phyloP scores from a whole-genome alignment of 2,113 vertebrate genomes.

The Pseudorhombus dupliciocellatus region DNA sequence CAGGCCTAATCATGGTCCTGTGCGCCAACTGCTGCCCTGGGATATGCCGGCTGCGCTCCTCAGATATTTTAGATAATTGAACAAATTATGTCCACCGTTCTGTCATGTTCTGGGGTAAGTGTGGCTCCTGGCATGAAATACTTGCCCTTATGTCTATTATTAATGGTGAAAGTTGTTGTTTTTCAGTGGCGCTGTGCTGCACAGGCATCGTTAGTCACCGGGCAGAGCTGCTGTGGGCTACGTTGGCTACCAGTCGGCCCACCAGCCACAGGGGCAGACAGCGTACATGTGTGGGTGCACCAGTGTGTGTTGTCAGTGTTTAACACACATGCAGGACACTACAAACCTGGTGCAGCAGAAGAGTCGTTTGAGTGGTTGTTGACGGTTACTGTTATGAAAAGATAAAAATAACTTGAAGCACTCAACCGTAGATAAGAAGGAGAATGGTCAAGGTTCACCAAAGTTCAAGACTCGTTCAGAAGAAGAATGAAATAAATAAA shows the following conservation, averaged over 20 bases:
- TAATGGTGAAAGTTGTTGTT: constrained; percentile 62
- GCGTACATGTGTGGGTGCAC: constrained; percentile 7
- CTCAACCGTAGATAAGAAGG: no score
- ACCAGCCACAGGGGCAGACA: constrained; percentile 9
- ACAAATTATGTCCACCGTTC: constrained; percentile 69
- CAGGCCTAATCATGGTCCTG: constrained; percentile 56
- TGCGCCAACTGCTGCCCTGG: constrained; percentile 50
- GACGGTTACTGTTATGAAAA: neutral
- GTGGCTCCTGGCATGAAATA: constrained; percentile 62
- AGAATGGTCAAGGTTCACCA: constrained; percentile 12
- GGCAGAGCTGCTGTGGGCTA: constrained; percentile 49
- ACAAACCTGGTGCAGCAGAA: constrained; percentile 1
- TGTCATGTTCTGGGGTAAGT: constrained; percentile 65
- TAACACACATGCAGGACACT: neutral
- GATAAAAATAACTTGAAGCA: neutral
- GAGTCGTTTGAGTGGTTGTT: neutral
- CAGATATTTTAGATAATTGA: constrained; percentile 77
- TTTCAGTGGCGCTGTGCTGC: constrained; percentile 46
- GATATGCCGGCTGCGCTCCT: constrained; percentile 55
- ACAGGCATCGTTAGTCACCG: constrained; percentile 65
- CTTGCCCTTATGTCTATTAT: constrained; percentile 57
- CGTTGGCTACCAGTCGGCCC: constrained; percentile 41
- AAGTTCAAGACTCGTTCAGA: neutral
- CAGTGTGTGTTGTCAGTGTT: neutral
- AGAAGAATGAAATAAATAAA: no score